phyloP scores from a whole-genome alignment of 2,797 vertebrate genomes.

The Argya squamiceps region DNA sequence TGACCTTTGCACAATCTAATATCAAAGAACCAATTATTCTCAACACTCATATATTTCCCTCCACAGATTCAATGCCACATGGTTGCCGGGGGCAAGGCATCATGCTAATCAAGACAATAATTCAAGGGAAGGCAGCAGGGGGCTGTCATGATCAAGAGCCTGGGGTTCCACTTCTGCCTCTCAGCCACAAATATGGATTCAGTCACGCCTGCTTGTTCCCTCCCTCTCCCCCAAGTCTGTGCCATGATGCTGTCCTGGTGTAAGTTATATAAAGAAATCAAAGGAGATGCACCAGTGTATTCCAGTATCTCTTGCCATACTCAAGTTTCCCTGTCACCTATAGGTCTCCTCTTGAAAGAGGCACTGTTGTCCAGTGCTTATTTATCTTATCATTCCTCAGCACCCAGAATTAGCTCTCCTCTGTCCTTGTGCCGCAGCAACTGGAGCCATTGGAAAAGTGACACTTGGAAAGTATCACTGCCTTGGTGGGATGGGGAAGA shows the following conservation, averaged over 20 bases:
- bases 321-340: not conserved
- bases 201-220: not conserved
- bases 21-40: slow-evolving; percentile 63
- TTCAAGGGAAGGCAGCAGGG: not conserved
- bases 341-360: not conserved
- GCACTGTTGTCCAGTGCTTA: not conserved
- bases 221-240: not conserved
- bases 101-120: slow-evolving; percentile 43
- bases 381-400: not conserved
- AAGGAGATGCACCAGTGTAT: not conserved
- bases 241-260: not conserved
- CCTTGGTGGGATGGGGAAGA: not conserved
- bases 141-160: not conserved
- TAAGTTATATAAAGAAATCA: not conserved
- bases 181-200: not conserved
- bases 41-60: slow-evolving; percentile 26
- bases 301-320: not conserved
- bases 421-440: not conserved
- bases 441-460: not conserved
- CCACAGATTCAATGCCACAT: slow-evolving; percentile 23
- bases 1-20: slow-evolving; percentile 46
- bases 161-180: slow-evolving; percentile 1
- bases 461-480: not conserved
- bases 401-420: not conserved
- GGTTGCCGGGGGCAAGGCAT: slow-evolving; percentile 1